Evolutionary conservation across 2,113 vertebrate species (phyloP), one percentile per base, ranked within the genome.

Genomic region (Odontesthes bonariensis): DNA sequence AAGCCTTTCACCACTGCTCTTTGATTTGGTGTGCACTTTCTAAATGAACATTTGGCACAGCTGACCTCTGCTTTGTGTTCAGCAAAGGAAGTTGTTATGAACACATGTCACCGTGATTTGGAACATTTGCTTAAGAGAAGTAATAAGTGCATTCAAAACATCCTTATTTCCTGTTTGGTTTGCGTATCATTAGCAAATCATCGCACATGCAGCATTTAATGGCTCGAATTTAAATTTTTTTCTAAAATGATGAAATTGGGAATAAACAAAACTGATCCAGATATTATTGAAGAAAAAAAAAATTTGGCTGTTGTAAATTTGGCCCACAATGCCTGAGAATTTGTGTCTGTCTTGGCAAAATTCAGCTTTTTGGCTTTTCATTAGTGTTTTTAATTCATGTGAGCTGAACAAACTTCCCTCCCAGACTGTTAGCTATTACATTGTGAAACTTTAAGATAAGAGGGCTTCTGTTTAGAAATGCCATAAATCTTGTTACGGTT

Each of bases 391-490:
- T 40, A 60, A 55, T 8, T 3, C 19, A 10, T 27, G 46, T 10
- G n/a, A 64, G 23, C 19, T 62, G 53, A 65, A 66, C 66, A 51
- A 32, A 69, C 46, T 60, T 35, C 7, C 35, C 82, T 35, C 4
- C 42, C 86, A 80, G 56, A 52, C 40, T 64, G 70, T 68, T 76
- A 17, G 58, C 68, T 58, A 7, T 75, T n/a, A 38, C 71, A 81
- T 81, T 71, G 69, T 69, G 80, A 74, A 59, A 1, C 27, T 61
- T 3, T 2, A 57, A 73, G 82, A 81, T 81, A 64, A 83, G 79
- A 23, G 8, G 56, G 46, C 3, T 40, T 51, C 53, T 1, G 13
- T 59, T 40, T 65, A n/a, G 27, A 56, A 57, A 12, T 40, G 19
- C 38, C 10, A 77, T 75, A 82, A 22, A 73, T 69, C 61, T 73